Evolutionary conservation across 2,888 invertebrate genomes (phyloP).

Genomic region (Drosophila mulleri): DNA sequence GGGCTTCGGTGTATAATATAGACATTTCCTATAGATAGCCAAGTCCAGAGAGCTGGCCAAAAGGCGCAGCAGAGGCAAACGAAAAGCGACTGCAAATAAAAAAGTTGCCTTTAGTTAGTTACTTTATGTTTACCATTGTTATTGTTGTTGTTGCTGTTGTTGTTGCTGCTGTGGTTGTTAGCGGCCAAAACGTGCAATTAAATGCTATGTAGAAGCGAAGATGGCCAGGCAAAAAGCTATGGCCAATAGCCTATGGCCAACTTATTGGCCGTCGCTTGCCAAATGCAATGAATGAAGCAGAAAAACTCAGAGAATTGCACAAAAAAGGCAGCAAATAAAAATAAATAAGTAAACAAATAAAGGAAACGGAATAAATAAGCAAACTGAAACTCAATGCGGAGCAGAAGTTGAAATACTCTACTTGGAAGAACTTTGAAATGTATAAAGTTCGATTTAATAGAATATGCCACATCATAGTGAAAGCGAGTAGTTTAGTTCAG

Average conservation of each 20-base stretch:
- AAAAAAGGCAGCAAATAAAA: slow-evolving; percentile 38
- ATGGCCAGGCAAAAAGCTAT: slow-evolving; percentile 49
- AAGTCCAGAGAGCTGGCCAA: slow-evolving; percentile 35
- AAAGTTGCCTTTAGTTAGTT: slow-evolving; percentile 63
- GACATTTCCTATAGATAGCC: slow-evolving; percentile 57
- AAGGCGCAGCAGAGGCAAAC: slow-evolving; percentile 30
- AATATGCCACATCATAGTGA: not conserved
- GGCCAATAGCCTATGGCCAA: slow-evolving; percentile 56
- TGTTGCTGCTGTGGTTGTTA: slow-evolving; percentile 32
- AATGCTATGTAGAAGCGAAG: slow-evolving; percentile 59
- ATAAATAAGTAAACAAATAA: slow-evolving; percentile 28
- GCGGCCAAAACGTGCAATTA: slow-evolving; percentile 71
- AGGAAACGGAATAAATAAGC: slow-evolving; percentile 4
- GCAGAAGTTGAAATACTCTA: not conserved
- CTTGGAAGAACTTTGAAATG: not conserved
- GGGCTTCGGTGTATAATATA: slow-evolving; percentile 52
- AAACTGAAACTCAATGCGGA: not conserved
- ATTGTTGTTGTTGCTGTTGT: slow-evolving; percentile 28
- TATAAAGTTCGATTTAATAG: not conserved
- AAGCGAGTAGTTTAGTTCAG: not conserved
- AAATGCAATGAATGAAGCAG: slow-evolving; percentile 58
- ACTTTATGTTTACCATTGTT: slow-evolving; percentile 65
- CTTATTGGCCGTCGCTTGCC: slow-evolving; percentile 70
- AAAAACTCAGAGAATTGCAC: slow-evolving; percentile 44
- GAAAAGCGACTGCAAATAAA: slow-evolving; percentile 43